These are phyloP conservation scores for Xiphorhynchus erythropygius DNA, from an alignment of 2,797 vertebrate species.

Conservation along the genomic window DNA sequence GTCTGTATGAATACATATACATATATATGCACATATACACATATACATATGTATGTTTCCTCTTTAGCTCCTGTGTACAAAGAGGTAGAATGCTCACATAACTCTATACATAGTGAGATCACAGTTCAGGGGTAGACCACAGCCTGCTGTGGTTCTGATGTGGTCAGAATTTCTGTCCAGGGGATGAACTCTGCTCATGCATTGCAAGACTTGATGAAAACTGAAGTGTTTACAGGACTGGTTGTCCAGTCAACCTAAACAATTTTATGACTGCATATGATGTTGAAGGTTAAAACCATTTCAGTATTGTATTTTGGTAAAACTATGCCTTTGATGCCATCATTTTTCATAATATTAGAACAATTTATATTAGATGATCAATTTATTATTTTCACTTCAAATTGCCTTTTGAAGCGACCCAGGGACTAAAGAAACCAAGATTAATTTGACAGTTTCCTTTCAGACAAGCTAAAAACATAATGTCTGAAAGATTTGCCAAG, in stretches of 20 bases:
- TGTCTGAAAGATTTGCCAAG: not conserved
- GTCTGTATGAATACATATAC: not conserved
- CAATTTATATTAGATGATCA: not conserved
- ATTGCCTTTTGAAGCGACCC: not conserved
- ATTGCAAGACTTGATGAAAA: constrained; percentile 31
- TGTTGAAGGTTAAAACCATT: constrained; percentile 32
- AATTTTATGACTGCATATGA: not conserved
- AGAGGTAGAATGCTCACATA: not conserved
- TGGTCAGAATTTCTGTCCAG: not conserved
- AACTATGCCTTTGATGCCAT: not conserved
- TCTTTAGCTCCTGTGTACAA: not conserved
- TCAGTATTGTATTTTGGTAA: not conserved
- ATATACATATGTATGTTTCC: not conserved
- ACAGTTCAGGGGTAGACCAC: not conserved
- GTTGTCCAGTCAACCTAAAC: not conserved
- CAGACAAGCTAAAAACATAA: not conserved
- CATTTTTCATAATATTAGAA: not conserved
- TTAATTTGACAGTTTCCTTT: constrained; percentile 11
- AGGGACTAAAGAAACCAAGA: constrained; percentile 1
- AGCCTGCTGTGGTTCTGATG: not conserved
- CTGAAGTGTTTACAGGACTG: constrained; percentile 1
- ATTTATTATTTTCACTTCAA: constrained; percentile 16
- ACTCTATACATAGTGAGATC: not conserved
- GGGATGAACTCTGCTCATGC: not conserved
- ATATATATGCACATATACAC: not conserved